Conservation (phyloP, 2,797 vertebrate species). For the Tachyglossus aculeatus region DNA sequence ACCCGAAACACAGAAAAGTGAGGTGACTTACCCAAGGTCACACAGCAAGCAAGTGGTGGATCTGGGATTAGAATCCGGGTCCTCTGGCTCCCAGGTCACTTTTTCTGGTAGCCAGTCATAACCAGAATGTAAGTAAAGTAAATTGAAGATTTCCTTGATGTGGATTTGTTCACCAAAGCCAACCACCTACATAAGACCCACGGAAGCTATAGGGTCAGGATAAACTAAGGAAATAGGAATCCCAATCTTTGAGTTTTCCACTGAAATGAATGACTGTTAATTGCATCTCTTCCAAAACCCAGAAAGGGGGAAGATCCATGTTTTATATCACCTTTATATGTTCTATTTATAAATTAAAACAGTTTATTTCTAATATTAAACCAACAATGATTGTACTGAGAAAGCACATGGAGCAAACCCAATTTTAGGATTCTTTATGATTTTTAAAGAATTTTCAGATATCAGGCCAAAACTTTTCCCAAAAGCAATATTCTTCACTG, state of each 20-base stretch:
- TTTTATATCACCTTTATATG: neutral
- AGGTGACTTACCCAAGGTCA: neutral
- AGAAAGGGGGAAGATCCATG: neutral
- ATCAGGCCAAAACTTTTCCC: constrained; percentile 28
- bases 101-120: too few relatives aligned
- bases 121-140: too few relatives aligned
- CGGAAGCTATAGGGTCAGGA: too few relatives aligned
- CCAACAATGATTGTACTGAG: constrained; percentile 6
- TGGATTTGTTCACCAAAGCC: too few relatives aligned
- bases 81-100: too few relatives aligned
- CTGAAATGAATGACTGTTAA: neutral
- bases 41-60: too few relatives aligned
- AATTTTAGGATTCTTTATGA: constrained; percentile 35
- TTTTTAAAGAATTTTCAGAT: constrained; percentile 34
- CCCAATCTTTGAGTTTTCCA: neutral
- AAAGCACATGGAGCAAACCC: constrained; percentile 21
- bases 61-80: too few relatives aligned
- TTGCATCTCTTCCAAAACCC: constrained; percentile 10
- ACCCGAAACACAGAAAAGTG: neutral
- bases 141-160: too few relatives aligned
- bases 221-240: too few relatives aligned
- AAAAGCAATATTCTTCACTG: constrained; percentile 30
- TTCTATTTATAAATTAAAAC: too few relatives aligned
- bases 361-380: constrained; percentile 13
- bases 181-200: too few relatives aligned